Conservation (phyloP, 1,140 invertebrate species). For the Drosophila neocordata region DNA sequence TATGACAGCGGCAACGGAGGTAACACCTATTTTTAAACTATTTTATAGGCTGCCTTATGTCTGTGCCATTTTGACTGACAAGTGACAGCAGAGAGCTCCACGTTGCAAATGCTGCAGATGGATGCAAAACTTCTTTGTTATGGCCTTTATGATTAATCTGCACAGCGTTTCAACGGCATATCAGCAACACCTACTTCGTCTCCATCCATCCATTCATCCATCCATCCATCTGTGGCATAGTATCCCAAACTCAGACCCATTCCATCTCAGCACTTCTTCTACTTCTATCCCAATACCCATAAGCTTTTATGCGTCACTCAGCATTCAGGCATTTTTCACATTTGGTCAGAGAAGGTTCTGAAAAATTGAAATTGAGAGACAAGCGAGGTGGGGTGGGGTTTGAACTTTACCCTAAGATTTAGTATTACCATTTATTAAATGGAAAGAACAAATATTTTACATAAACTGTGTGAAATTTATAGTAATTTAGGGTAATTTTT, state of each 20-base stretch:
- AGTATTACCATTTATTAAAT: not conserved
- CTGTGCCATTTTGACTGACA: constrained; percentile 56
- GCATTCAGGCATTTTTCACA: constrained; percentile 11
- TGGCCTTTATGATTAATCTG: constrained; percentile 67
- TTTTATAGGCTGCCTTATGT: constrained; percentile 46
- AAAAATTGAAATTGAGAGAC: constrained; percentile 28
- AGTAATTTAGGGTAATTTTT: too few species aligned
- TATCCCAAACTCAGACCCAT: not conserved
- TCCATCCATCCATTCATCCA: constrained; percentile 13
- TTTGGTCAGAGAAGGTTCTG: constrained; percentile 13
- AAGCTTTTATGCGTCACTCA: constrained; percentile 15
- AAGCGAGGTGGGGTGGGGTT: not conserved
- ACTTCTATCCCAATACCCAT: not conserved
- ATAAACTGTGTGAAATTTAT: too few species aligned
- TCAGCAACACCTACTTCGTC: constrained; percentile 56
- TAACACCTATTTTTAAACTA: constrained; percentile 64
- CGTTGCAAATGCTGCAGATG: constrained; percentile 29
- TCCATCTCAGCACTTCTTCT: constrained; percentile 4
- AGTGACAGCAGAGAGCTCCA: constrained; percentile 44
- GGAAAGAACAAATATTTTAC: not conserved
- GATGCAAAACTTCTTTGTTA: constrained; percentile 62
- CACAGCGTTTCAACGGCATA: constrained; percentile 59
- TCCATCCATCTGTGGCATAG: not conserved
- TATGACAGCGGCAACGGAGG: constrained; percentile 26
- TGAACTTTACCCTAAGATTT: not conserved